Conservation (phyloP, 1,140 invertebrate genomes). For the Sogatella furcifera region DNA sequence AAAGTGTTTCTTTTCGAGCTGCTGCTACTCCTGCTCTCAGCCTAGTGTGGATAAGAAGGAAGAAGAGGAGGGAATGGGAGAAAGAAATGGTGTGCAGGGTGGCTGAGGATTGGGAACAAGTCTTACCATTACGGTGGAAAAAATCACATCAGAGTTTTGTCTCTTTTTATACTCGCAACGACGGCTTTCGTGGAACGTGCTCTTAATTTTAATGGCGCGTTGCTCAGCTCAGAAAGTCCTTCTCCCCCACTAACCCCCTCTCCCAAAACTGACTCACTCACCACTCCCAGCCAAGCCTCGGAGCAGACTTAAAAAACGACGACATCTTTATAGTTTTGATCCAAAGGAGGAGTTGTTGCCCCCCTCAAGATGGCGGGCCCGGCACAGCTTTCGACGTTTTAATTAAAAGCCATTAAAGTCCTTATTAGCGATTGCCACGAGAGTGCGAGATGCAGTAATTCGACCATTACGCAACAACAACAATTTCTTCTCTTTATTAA, state of each 20-base stretch:
- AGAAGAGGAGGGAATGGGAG: too few relatives aligned
- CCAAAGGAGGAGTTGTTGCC: neutral
- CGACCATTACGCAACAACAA: neutral
- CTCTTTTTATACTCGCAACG: too few relatives aligned
- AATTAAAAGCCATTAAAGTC: slow-evolving; percentile 23
- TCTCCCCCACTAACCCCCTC: too few relatives aligned
- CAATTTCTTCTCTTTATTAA: neutral
- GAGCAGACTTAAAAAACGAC: slow-evolving; percentile 7
- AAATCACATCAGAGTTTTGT: too few relatives aligned
- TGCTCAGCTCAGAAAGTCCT: too few relatives aligned
- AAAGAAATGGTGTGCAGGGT: too few relatives aligned
- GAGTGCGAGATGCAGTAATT: neutral
- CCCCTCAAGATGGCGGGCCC: neutral
- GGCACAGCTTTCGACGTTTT: slow-evolving; percentile 8
- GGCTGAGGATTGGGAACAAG: too few relatives aligned
- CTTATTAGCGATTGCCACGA: slow-evolving; percentile 20
- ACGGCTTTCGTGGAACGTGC: neutral
- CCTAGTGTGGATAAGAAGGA: too few relatives aligned
- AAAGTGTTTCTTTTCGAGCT: neutral
- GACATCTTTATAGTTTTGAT: slow-evolving; percentile 18
- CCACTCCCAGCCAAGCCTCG: slow-evolving; percentile 1
- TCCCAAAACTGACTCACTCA: neutral
- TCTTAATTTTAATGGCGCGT: slow-evolving; percentile 7
- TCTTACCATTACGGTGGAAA: too few relatives aligned
- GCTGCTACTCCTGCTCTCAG: too few relatives aligned